A percentile compares a stretch with the other conserved stretches of the same genome.
phyloP scores from a whole-genome alignment of 2,888 invertebrate species.

The Cerastoderma edule region DNA sequence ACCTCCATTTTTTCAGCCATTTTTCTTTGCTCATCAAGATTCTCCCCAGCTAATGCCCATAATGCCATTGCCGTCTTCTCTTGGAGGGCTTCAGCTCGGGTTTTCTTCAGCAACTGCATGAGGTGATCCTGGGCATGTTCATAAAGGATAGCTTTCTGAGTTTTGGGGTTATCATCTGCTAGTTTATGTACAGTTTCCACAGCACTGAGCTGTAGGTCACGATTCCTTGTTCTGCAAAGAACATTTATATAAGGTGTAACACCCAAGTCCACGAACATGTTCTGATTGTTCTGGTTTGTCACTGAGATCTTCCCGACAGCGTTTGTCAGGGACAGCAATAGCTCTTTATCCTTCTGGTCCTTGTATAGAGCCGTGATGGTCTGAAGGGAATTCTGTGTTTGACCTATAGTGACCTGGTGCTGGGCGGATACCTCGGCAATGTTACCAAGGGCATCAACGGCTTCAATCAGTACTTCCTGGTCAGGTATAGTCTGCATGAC shows the following conservation, averaged over 20 bases:
- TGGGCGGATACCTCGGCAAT: constrained; percentile 71
- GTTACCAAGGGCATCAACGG: constrained; percentile 75
- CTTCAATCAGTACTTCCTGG: constrained; percentile 77
- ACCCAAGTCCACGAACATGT: constrained; percentile 75
- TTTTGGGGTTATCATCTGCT: constrained; percentile 76
- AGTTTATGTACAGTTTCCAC: constrained; percentile 80
- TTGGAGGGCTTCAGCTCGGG: constrained; percentile 70
- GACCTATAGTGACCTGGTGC: constrained; percentile 73
- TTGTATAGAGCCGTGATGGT: constrained; percentile 74
- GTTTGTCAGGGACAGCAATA: constrained; percentile 77
- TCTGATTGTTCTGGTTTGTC: constrained; percentile 76
- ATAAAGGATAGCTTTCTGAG: constrained; percentile 76
- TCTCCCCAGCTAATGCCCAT: constrained; percentile 82
- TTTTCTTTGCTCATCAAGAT: constrained; percentile 75
- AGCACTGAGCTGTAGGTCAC: constrained; percentile 80
- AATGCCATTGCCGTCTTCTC: constrained; percentile 81
- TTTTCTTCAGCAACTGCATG: constrained; percentile 78
- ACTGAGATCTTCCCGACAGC: constrained; percentile 72
- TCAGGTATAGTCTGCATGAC: constrained; percentile 73
- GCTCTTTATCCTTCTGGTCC: constrained; percentile 69
- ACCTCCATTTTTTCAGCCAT: constrained; percentile 82
- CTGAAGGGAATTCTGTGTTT: constrained; percentile 82
- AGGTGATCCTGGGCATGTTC: constrained; percentile 79
- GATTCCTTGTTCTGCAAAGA: constrained; percentile 71
- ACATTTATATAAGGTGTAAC: constrained; percentile 76